A percentile compares a stretch with the other conserved stretches of the same genome.
phyloP scores from a whole-genome alignment of 2,113 vertebrate genomes.

The Caracal caracal region DNA sequence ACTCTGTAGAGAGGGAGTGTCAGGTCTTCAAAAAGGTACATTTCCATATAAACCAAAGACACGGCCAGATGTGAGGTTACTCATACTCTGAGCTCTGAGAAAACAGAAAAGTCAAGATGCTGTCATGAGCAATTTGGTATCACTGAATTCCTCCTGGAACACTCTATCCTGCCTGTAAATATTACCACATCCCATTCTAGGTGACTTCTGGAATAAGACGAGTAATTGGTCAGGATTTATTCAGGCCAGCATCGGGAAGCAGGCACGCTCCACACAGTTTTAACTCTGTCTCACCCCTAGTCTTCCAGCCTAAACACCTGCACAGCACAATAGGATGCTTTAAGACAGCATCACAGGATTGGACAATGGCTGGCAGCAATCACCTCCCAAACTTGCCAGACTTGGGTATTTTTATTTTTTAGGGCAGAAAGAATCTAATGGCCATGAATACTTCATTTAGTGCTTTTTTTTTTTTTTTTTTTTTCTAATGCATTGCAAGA shows the following conservation, averaged over 20 bases:
- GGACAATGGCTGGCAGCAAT: slow-evolving; percentile 59
- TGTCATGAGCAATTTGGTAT: not conserved
- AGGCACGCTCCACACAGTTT: not conserved
- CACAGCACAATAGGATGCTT: not conserved
- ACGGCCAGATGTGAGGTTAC: not conserved
- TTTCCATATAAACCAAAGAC: slow-evolving; percentile 24
- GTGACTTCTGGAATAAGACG: slow-evolving; percentile 11
- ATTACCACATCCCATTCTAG: slow-evolving; percentile 50
- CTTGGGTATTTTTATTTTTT: not conserved
- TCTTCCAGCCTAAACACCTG: slow-evolving; percentile 3
- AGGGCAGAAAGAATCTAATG: slow-evolving; percentile 44
- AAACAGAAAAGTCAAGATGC: slow-evolving; percentile 14
- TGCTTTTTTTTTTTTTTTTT: not conserved
- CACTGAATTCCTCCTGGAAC: slow-evolving; percentile 2
- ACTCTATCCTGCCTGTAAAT: not conserved
- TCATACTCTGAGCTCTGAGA: not conserved
- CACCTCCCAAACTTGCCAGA: slow-evolving; percentile 50
- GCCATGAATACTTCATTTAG: slow-evolving; percentile 61
- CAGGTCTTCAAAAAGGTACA: not conserved
- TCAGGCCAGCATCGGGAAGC: slow-evolving; percentile 39
- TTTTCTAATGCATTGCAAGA: slow-evolving; percentile 55
- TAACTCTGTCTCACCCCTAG: not conserved
- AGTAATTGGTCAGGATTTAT: slow-evolving; percentile 17
- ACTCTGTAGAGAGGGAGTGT: not conserved
- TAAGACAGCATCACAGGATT: slow-evolving; percentile 48